A percentile compares a stretch with the other conserved stretches of the same genome.
phyloP scores from a whole-genome alignment of 1,140 invertebrate species.

The Ips nitidus region DNA sequence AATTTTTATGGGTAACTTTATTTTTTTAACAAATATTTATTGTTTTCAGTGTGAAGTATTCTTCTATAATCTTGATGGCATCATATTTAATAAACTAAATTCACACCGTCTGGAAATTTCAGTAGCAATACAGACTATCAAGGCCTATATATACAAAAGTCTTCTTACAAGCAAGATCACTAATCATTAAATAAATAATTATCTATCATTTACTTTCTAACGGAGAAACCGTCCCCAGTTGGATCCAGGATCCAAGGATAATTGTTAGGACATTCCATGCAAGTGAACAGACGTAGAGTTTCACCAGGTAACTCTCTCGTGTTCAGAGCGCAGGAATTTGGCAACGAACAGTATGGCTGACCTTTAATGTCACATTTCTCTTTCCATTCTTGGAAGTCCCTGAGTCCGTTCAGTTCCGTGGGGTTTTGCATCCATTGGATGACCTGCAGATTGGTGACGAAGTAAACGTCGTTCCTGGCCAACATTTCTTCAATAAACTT shows the following conservation, averaged over 20 bases:
- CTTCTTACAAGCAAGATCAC: slow-evolving; percentile 12
- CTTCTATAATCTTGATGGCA: too few species aligned
- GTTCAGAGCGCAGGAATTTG: slow-evolving; percentile 86
- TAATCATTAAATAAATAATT: slow-evolving; percentile 43
- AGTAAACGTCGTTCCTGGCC: slow-evolving; percentile 87
- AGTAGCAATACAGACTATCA: too few species aligned
- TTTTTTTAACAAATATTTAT: too few species aligned
- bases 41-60: too few species aligned
- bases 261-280: slow-evolving; percentile 94
- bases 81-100: too few species aligned
- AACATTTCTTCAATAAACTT: slow-evolving; percentile 94
- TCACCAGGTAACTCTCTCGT: slow-evolving; percentile 90
- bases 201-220: slow-evolving; percentile 68
- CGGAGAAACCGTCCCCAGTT: slow-evolving; percentile 89
- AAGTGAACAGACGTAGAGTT: slow-evolving; percentile 88
- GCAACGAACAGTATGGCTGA: slow-evolving; percentile 87
- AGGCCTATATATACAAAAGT: slow-evolving; percentile 33
- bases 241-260: slow-evolving; percentile 95
- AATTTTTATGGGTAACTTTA: too few species aligned
- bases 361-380: slow-evolving; percentile 94
- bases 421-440: slow-evolving; percentile 98
- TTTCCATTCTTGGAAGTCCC: slow-evolving; percentile 94
- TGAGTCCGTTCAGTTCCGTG: slow-evolving; percentile 79
- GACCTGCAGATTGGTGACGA: slow-evolving; percentile 91
- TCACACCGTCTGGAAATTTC: too few species aligned